These are phyloP conservation scores for Omphaloscelis lunosa DNA, from an alignment of 2,888 invertebrate genomes.

Conservation along the genomic window DNA sequence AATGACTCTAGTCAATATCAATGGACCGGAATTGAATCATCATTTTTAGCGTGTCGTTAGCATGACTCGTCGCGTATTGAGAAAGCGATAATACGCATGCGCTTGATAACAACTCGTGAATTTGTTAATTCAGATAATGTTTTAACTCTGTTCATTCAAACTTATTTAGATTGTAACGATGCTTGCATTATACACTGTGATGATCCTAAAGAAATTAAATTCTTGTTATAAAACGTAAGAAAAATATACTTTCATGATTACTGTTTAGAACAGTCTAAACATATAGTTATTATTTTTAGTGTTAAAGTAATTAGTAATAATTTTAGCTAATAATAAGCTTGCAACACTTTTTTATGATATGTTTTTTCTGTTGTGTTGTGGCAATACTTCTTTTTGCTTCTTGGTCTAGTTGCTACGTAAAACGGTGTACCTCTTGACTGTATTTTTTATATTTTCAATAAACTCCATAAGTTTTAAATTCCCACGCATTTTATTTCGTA, in stretches of 20 bases:
- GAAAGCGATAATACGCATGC: constrained; percentile 63
- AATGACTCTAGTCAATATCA: constrained; percentile 45
- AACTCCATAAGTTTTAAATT: no score
- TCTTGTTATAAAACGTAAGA: not conserved
- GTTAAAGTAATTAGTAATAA: no score
- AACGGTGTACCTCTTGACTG: no score
- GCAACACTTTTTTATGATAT: no score
- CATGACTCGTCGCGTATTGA: constrained; percentile 71
- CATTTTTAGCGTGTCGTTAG: constrained; percentile 75
- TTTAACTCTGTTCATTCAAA: constrained; percentile 23
- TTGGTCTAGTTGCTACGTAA: no score
- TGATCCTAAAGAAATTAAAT: not conserved
- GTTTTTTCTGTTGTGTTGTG: no score
- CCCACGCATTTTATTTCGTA: no score
- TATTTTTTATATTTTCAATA: no score
- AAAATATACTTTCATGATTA: constrained; percentile 1
- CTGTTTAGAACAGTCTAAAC: no score
- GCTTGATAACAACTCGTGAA: constrained; percentile 16
- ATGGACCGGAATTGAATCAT: constrained; percentile 77
- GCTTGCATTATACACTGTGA: not conserved
- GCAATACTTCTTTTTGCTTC: no score
- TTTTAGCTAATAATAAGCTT: no score
- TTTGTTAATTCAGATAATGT: constrained; percentile 27
- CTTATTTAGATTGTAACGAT: constrained; percentile 5
- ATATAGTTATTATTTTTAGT: no score